These are phyloP conservation scores for Drosophila diplacantha DNA, from an alignment of 2,888 invertebrate species.

Conservation along the genomic window DNA sequence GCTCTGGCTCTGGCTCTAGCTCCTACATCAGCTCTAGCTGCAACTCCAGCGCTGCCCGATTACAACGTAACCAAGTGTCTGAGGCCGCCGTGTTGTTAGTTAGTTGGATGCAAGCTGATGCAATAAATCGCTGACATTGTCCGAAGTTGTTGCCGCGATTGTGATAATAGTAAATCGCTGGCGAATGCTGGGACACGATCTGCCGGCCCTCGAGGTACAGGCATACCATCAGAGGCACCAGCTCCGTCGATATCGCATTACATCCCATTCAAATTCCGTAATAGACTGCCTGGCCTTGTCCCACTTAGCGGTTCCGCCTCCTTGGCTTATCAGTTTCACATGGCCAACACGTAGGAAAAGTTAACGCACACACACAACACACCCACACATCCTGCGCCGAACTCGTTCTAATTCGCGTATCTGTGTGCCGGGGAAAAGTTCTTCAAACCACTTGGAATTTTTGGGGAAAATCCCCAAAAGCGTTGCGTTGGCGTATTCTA, in stretches of 20 bases:
- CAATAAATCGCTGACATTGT: slow-evolving; percentile 67
- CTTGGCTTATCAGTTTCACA: slow-evolving; percentile 64
- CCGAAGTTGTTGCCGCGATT: slow-evolving; percentile 40
- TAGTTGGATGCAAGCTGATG: slow-evolving; percentile 47
- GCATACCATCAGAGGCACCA: neutral
- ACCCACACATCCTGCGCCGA: slow-evolving; percentile 7
- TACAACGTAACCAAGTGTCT: slow-evolving; percentile 60
- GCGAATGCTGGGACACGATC: slow-evolving; percentile 26
- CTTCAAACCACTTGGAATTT: slow-evolving; percentile 59
- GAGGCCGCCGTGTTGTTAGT: slow-evolving; percentile 34
- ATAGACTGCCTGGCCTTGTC: slow-evolving; percentile 27
- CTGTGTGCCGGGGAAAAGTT: slow-evolving; percentile 46
- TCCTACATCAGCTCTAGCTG: slow-evolving; percentile 14
- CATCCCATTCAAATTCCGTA: slow-evolving; percentile 19
- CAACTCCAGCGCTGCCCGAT: slow-evolving; percentile 26
- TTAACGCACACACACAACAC: slow-evolving; percentile 34
- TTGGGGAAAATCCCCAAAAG: slow-evolving; percentile 61
- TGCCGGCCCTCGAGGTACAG: slow-evolving; percentile 5
- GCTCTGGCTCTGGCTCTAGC: slow-evolving; percentile 21
- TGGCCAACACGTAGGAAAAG: slow-evolving; percentile 63
- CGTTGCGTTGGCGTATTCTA: slow-evolving; percentile 66
- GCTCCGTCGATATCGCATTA: slow-evolving; percentile 17
- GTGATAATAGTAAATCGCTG: slow-evolving; percentile 68
- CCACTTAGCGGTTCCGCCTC: slow-evolving; percentile 21
- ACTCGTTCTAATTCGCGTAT: slow-evolving; percentile 40